Percentiles rank a stretch among this genome's conserved stretches.
Conservation (phyloP, 2,797 vertebrate species). For the Tokudaia muenninki region DNA sequence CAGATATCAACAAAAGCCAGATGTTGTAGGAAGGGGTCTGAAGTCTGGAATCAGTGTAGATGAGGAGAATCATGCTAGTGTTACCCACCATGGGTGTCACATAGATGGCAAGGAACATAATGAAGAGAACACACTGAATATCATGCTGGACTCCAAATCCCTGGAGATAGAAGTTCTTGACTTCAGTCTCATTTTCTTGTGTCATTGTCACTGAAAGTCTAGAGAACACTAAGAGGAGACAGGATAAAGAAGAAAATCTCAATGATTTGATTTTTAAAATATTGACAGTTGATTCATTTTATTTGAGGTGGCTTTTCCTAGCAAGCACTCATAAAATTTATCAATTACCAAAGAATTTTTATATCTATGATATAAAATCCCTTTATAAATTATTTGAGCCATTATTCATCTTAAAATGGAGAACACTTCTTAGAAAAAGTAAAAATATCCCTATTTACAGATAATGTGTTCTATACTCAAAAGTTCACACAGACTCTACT, state of each 20-base stretch:
- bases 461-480: background rate
- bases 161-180: constrained; percentile 65
- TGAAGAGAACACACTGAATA: constrained; percentile 55
- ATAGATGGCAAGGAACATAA: constrained; percentile 66
- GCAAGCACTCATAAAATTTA: background rate
- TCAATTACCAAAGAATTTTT: background rate
- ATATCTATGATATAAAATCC: background rate
- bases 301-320: background rate
- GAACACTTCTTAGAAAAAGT: background rate
- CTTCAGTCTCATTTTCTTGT: constrained; percentile 41
- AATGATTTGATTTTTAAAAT: background rate
- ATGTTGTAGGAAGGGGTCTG: constrained; percentile 72
- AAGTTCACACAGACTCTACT: background rate
- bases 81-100: constrained; percentile 58
- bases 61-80: constrained; percentile 68
- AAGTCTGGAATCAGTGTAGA: constrained; percentile 64
- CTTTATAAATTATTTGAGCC: background rate
- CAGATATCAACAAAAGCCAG: constrained; percentile 76
- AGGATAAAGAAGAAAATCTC: background rate
- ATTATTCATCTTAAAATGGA: background rate
- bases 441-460: background rate
- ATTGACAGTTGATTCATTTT: background rate
- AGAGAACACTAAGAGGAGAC: background rate
- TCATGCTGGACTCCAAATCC: constrained; percentile 42
- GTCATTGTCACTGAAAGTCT: constrained; percentile 30